Base-by-base conservation (phyloP, 2,888 invertebrate genomes). In the Fissipunctia ypsillon region DNA sequence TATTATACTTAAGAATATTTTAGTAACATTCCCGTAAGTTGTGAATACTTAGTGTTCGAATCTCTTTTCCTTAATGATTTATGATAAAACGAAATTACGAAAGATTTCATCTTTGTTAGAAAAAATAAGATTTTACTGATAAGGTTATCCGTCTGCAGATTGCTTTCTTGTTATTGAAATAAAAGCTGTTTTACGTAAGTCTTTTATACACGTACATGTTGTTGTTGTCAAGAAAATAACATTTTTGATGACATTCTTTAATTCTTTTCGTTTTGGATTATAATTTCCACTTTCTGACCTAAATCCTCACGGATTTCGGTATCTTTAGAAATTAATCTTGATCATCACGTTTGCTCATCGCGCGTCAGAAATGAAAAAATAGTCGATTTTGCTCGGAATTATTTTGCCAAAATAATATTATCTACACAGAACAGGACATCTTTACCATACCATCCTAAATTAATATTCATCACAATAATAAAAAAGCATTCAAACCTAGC, bases 51-150 rank as follows among this genome's bases (percentile, higher is more conserved):
- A n/a, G n/a, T 63, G 50, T 45, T 60, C 48, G 35, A 80, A 71
- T 78, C 19, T 69, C 14, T 82, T 70, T 41, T 28, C 64, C 48
- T 31, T 64, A 68, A 68, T 65, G 73, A 83, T 80, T 52, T 78
- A 65, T 50, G 64, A 67, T 64, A 64, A 78, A 56, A 73, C 48
- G 28, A 68, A 80, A 83, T 83, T 73, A 67, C 25, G 31, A 38
- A 69, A 57, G 38, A 43, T 71, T 65, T 64, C 68, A 50, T 57
- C 69, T 69, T 72, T 72, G 56, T 67, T 56, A 50, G 22, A 59
- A 28, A 31, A 50, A 78, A 72, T 64, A 67, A 38, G 54, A 68
- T 68, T 65, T 60, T 31, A 45, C 31, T 68, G 72, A 60, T 65
- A 16, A 68, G 4, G 38, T 83, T 72, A 68, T 60, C 52, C 19